These are phyloP conservation scores for Cavia porcellus DNA, from an alignment of 2,113 vertebrate genomes.

Conservation along the genomic window DNA sequence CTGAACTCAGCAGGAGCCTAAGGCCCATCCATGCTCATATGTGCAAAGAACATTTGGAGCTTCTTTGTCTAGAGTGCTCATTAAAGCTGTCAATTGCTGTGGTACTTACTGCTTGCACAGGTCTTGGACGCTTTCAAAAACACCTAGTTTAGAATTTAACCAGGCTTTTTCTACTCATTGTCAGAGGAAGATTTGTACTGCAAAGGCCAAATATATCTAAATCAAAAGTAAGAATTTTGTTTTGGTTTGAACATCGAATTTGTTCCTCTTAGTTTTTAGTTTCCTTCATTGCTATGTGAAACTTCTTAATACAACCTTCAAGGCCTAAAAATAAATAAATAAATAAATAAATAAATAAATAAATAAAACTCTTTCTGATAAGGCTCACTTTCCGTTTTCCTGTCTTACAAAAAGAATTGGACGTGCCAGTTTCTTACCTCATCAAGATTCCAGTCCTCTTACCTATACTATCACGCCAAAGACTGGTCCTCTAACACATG, in stretches of 20 bases:
- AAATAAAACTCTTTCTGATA: not conserved
- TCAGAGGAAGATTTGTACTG: not conserved
- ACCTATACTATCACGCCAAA: not conserved
- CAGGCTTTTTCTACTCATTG: not conserved
- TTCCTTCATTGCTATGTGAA: not conserved
- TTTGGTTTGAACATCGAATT: conserved; percentile 43
- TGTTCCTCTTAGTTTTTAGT: not conserved
- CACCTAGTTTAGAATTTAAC: not conserved
- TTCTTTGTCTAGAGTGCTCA: not conserved
- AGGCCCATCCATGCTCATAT: not conserved
- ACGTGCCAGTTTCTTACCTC: not conserved
- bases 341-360: too few relatives aligned
- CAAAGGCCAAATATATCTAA: not conserved
- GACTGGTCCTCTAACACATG: not conserved
- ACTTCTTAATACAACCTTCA: not conserved
- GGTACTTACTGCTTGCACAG: not conserved
- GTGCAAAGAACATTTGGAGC: not conserved
- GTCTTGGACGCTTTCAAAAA: not conserved
- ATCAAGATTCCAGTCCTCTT: not conserved
- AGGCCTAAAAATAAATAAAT: not conserved
- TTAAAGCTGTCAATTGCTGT: not conserved
- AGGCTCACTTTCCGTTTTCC: not conserved
- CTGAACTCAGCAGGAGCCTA: not conserved
- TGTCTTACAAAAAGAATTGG: not conserved
- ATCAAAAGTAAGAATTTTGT: conserved; percentile 1